Evolutionary conservation across 2,797 vertebrate genomes (phyloP).

Genomic region (Hippocampus kuda): DNA sequence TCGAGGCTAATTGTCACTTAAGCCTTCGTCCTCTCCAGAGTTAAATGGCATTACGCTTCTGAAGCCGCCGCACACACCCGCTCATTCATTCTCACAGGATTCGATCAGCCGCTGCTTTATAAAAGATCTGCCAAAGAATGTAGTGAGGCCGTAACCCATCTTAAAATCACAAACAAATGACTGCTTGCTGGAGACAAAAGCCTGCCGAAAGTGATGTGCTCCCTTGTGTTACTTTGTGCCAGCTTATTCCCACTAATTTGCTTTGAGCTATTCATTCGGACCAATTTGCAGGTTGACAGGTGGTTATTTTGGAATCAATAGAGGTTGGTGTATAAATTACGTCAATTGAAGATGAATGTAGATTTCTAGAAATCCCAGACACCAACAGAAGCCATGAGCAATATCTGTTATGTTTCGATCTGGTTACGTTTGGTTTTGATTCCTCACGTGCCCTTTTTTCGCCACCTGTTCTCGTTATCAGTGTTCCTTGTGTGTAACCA

Average conservation of each 20-base stretch:
- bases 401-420: too few species aligned
- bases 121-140: slow-evolving; percentile 6
- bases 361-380: neutral
- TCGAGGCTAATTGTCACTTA: slow-evolving; percentile 7
- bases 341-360: neutral
- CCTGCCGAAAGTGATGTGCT: neutral
- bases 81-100: slow-evolving; percentile 8
- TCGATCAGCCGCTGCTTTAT: slow-evolving; percentile 9
- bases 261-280: neutral
- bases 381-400: neutral
- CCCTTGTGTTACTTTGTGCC: neutral
- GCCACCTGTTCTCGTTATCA: too few species aligned
- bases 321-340: neutral
- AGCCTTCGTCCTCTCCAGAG: slow-evolving; percentile 9
- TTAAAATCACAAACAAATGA: slow-evolving; percentile 6
- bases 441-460: too few species aligned
- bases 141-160: neutral
- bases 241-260: neutral
- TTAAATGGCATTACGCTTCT: neutral
- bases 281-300: slow-evolving; percentile 2
- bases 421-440: too few species aligned
- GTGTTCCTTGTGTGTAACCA: too few species aligned
- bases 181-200: neutral
- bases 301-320: neutral
- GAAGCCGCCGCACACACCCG: neutral